Conservation (phyloP, 1,140 invertebrate species). For the Drosophila tsacasi region DNA sequence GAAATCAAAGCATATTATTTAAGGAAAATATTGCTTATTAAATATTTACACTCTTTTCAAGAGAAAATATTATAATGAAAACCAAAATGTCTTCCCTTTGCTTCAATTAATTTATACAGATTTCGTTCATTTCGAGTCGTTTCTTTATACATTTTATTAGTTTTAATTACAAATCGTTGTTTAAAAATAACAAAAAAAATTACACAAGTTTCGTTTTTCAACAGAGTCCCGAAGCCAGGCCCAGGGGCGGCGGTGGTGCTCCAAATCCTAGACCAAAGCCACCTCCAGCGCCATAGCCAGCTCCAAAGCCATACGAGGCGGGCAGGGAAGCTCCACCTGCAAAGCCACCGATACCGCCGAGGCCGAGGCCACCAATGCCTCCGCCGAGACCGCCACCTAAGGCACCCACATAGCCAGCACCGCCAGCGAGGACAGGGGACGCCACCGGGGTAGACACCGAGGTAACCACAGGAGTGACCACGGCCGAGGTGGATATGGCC, state of each 20-base stretch:
- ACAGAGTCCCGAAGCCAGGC: slow-evolving; percentile 47
- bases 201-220: neutral
- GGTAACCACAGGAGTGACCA: slow-evolving; percentile 73
- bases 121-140: neutral
- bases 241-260: slow-evolving; percentile 44
- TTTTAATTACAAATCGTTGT: slow-evolving; percentile 38
- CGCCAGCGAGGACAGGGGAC: slow-evolving; percentile 51
- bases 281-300: slow-evolving; percentile 64
- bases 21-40: neutral
- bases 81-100: neutral
- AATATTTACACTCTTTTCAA: too few species aligned
- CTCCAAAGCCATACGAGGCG: slow-evolving; percentile 12
- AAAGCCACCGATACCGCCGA: slow-evolving; percentile 38
- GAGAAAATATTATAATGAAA: too few species aligned
- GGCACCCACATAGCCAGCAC: slow-evolving; percentile 48
- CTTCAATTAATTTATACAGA: neutral
- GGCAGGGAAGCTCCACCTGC: slow-evolving; percentile 22
- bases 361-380: slow-evolving; percentile 33
- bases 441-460: slow-evolving; percentile 64
- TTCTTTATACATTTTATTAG: slow-evolving; percentile 35
- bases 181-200: slow-evolving; percentile 46
- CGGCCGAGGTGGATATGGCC: slow-evolving; percentile 68
- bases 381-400: slow-evolving; percentile 42
- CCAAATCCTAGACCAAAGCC: slow-evolving; percentile 67
- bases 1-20: neutral